Evolutionary conservation across 35 echinoderm and acorn worm genomes (phyloP).

Genomic region (Acanthaster planci): DNA sequence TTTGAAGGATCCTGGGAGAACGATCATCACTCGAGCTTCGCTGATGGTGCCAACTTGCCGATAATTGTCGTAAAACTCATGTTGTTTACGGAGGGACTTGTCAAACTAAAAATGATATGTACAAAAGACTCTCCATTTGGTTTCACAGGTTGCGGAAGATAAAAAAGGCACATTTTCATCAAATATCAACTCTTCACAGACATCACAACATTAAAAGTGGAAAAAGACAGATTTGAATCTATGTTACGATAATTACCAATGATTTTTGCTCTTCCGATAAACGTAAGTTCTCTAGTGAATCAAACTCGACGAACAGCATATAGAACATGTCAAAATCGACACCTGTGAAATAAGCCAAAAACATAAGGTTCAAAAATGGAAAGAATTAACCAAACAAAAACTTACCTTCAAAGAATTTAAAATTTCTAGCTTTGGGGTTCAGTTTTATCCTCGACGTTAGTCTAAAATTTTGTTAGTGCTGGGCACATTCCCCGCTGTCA

Average conservation of each 20-base stretch:
- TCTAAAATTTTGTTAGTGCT: no score
- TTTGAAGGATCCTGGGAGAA: constrained; percentile 41
- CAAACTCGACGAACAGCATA: not conserved
- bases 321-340: constrained; percentile 16
- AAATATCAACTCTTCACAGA: no score
- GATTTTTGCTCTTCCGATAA: not conserved
- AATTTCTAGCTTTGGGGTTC: no score
- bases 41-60: constrained; percentile 7
- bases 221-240: not conserved
- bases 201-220: no score
- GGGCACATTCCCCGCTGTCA: no score
- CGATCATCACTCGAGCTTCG: constrained; percentile 26
- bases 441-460: no score
- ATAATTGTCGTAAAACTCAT: constrained; percentile 31
- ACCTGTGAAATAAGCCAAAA: not conserved
- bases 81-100: constrained; percentile 19
- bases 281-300: not conserved
- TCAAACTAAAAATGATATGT: constrained; percentile 22
- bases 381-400: no score
- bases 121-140: no score
- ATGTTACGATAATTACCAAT: constrained; percentile 6
- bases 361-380: no score
- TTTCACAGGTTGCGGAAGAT: no score
- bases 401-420: no score
- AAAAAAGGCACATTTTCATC: no score